Percentiles rank a stretch among this genome's conserved stretches.
Conservation (phyloP, 2,888 invertebrate species). For the Trichacis sp. region DNA sequence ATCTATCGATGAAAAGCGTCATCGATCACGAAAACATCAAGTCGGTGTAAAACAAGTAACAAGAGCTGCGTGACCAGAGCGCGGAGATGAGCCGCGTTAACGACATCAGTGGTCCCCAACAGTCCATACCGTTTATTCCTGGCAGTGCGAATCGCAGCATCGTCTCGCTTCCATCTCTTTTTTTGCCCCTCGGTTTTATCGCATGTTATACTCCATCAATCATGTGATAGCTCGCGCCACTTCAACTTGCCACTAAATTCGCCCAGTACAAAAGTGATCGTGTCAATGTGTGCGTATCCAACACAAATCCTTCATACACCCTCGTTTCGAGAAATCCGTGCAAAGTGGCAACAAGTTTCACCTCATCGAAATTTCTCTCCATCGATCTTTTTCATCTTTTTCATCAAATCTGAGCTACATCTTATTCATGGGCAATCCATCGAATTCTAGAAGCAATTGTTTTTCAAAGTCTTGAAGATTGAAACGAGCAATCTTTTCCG, state of each 20-base stretch:
- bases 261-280: not conserved
- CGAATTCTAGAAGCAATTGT: no score
- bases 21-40: conserved; percentile 23
- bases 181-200: conserved; percentile 30
- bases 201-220: conserved; percentile 10
- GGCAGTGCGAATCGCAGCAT: conserved; percentile 61
- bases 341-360: not conserved
- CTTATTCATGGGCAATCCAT: no score
- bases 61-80: conserved; percentile 21
- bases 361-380: conserved; percentile 13
- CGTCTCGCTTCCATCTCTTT: conserved; percentile 54
- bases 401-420: no score
- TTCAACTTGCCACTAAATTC: not conserved
- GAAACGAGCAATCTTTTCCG: no score
- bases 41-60: conserved; percentile 30
- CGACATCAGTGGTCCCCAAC: conserved; percentile 46
- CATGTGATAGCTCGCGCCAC: conserved; percentile 1
- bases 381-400: no score
- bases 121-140: conserved; percentile 61
- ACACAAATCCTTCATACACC: no score
- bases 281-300: not conserved
- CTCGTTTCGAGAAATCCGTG: not conserved
- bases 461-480: no score
- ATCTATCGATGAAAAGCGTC: no score
- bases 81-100: conserved; percentile 51